Evolutionary conservation across 2,888 invertebrate genomes (phyloP).

Genomic region (Cataglyphis altisquamis): DNA sequence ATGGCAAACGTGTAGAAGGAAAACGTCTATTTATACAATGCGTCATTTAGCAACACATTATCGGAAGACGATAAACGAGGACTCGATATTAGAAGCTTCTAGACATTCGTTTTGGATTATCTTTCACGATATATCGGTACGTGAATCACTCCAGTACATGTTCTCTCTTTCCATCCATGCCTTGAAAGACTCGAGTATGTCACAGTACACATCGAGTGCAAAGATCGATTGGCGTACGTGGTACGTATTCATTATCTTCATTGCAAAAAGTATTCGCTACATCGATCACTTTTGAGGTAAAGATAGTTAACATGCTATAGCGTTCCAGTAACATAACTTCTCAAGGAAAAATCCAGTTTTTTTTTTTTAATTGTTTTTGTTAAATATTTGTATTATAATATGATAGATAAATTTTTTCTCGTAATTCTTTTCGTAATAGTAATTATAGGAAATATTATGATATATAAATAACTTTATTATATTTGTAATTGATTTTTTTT

Average conservation of each 20-base stretch:
- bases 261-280: constrained; percentile 62
- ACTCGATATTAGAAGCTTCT: constrained; percentile 15
- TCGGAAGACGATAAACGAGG: constrained; percentile 5
- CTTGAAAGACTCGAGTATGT: constrained; percentile 53
- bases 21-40: constrained; percentile 10
- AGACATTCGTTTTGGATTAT: constrained; percentile 19
- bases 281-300: constrained; percentile 68
- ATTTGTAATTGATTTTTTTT: neutral
- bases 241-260: constrained; percentile 65
- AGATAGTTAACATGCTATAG: constrained; percentile 38
- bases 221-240: constrained; percentile 62
- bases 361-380: neutral
- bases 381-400: neutral
- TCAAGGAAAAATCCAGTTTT: constrained; percentile 7
- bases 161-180: constrained; percentile 28
- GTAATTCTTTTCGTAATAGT: neutral
- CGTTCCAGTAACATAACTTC: constrained; percentile 40
- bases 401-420: neutral
- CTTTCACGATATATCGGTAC: constrained; percentile 34
- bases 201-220: constrained; percentile 61
- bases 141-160: constrained; percentile 32
- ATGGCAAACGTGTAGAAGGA: neutral
- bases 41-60: neutral
- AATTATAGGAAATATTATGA: neutral
- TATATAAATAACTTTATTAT: neutral